These are phyloP conservation scores for Zaprionus davidi DNA, from an alignment of 1,140 invertebrate genomes.

Conservation along the genomic window DNA sequence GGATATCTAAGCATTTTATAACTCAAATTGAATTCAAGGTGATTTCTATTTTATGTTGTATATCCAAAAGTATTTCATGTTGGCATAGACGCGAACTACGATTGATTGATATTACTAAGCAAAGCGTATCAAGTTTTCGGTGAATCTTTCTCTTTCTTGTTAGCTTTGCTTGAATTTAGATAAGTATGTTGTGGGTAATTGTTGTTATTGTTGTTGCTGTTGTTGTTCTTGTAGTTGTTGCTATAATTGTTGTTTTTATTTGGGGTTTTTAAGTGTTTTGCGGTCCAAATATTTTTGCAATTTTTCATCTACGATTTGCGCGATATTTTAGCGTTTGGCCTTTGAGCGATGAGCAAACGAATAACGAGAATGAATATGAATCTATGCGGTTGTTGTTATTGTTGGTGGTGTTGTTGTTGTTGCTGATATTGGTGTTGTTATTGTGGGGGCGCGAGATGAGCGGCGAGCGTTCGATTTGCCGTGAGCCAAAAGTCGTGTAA, in stretches of 20 bases:
- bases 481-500: slow-evolving; percentile 50
- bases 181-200: slow-evolving; percentile 17
- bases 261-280: slow-evolving; percentile 56
- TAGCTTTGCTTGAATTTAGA: slow-evolving; percentile 13
- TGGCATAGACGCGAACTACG: no score
- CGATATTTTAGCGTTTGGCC: slow-evolving; percentile 47
- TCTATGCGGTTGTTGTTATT: neutral
- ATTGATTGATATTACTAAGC: neutral
- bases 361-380: slow-evolving; percentile 13
- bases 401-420: neutral
- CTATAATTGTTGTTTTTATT: slow-evolving; percentile 28
- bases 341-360: slow-evolving; percentile 15
- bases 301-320: slow-evolving; percentile 55
- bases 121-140: slow-evolving; percentile 1
- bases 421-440: neutral
- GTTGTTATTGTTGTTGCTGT: slow-evolving; percentile 4
- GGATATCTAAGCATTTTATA: no score
- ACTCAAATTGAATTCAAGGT: no score
- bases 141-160: slow-evolving; percentile 1
- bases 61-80: no score
- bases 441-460: neutral
- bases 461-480: neutral
- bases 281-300: slow-evolving; percentile 50
- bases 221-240: slow-evolving; percentile 11
- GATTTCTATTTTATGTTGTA: no score